Conservation (phyloP, 1,140 invertebrate genomes). For the Arctopsyche grandis region DNA sequence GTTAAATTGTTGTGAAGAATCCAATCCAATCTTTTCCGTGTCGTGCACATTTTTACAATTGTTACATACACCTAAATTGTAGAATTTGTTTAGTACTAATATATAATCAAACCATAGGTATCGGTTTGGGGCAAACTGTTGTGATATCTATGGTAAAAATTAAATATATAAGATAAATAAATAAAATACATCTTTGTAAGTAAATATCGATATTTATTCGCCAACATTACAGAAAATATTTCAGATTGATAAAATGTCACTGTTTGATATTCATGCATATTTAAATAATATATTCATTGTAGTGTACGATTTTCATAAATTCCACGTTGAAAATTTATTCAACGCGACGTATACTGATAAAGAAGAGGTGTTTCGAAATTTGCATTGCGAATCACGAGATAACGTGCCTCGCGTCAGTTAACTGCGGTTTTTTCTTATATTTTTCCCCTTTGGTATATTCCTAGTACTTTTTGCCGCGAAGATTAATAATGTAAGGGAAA, state of each 20-base stretch:
- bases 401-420: neutral
- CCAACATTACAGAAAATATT: neutral
- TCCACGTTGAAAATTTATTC: conserved; percentile 24
- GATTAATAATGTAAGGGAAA: neutral
- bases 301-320: neutral
- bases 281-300: conserved; percentile 17
- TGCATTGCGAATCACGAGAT: conserved; percentile 14
- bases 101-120: too few relatives aligned
- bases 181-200: too few relatives aligned
- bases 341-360: conserved; percentile 20
- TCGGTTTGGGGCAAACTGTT: too few relatives aligned
- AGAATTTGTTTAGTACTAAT: too few relatives aligned
- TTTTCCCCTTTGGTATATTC: neutral
- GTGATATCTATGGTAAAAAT: too few relatives aligned
- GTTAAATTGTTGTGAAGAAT: too few relatives aligned
- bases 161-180: too few relatives aligned
- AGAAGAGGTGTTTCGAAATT: conserved; percentile 9
- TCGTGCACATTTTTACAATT: too few relatives aligned
- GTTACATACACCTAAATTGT: too few relatives aligned
- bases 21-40: too few relatives aligned
- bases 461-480: too few relatives aligned
- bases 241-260: neutral
- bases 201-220: too few relatives aligned
- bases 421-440: neutral
- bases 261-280: conserved; percentile 2